A percentile compares a stretch with the other conserved stretches of the same genome.
These are phyloP conservation scores for Bettongia penicillata DNA, from an alignment of 2,113 vertebrate species.

Conservation along the genomic window DNA sequence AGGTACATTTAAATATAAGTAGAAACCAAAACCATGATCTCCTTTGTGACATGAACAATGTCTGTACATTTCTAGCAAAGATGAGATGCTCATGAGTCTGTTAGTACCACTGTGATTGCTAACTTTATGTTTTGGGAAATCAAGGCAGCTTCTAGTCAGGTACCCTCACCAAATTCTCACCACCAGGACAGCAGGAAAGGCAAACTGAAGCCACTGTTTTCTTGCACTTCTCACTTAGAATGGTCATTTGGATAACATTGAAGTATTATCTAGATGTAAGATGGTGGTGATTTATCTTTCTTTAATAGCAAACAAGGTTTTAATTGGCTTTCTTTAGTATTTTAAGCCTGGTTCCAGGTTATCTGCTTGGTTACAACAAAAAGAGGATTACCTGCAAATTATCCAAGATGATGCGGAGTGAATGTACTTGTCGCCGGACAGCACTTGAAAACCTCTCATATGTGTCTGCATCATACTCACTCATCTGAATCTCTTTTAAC, in stretches of 20 bases:
- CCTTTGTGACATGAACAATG: conserved; percentile 2
- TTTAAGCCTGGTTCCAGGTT: conserved; percentile 22
- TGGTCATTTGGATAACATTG: background rate
- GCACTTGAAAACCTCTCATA: conserved; percentile 94
- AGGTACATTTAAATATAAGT: background rate
- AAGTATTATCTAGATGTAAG: conserved; percentile 20
- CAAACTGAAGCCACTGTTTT: conserved; percentile 22
- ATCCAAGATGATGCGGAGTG: conserved; percentile 94
- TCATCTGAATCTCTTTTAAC: conserved; percentile 96
- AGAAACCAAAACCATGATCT: background rate
- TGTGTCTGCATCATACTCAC: conserved; percentile 92
- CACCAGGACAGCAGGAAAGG: conserved; percentile 44
- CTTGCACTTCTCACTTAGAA: conserved; percentile 36
- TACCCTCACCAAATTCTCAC: conserved; percentile 11
- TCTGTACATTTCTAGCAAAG: conserved; percentile 31
- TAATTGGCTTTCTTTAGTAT: background rate
- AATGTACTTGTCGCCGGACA: conserved; percentile 93
- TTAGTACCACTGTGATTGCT: background rate
- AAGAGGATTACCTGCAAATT: conserved; percentile 90
- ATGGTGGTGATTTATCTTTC: background rate
- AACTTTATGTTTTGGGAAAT: background rate
- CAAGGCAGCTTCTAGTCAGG: background rate
- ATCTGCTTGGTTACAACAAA: conserved; percentile 3
- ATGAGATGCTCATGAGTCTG: conserved; percentile 13
- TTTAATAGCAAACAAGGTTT: background rate